Evolutionary conservation across 2,113 vertebrate species (phyloP).

Genomic region (Oceanodroma tethys): DNA sequence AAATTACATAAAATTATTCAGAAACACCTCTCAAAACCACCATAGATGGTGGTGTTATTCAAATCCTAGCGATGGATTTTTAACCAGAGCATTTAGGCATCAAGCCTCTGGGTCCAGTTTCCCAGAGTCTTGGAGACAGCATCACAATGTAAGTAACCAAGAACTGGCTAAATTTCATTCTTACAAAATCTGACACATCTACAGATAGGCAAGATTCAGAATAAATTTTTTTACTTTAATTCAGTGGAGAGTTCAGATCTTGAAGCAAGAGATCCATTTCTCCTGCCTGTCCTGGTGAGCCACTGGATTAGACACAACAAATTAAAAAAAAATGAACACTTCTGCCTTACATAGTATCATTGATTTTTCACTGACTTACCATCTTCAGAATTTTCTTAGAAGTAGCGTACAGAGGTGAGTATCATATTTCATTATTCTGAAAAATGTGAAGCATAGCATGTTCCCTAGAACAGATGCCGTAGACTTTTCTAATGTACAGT

Average conservation of each 20-base stretch:
- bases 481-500: background rate
- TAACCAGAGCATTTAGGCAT: background rate
- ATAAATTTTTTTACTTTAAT: background rate
- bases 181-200: background rate
- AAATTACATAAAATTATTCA: background rate
- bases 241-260: background rate
- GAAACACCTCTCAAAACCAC: background rate
- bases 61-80: background rate
- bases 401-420: background rate
- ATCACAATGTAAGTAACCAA: background rate
- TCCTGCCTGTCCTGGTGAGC: background rate
- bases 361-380: constrained; percentile 17
- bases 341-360: background rate
- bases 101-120: background rate
- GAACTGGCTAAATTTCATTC: background rate
- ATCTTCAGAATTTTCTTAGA: background rate
- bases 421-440: background rate
- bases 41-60: background rate
- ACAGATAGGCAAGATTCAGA: background rate
- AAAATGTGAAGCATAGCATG: background rate
- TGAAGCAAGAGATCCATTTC: background rate
- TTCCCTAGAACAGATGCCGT: background rate
- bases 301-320: background rate
- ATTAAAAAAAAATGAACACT: background rate
- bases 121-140: background rate